Evolutionary conservation across 1,140 invertebrate genomes (phyloP).

Genomic region (Macrostomum lignano): DNA sequence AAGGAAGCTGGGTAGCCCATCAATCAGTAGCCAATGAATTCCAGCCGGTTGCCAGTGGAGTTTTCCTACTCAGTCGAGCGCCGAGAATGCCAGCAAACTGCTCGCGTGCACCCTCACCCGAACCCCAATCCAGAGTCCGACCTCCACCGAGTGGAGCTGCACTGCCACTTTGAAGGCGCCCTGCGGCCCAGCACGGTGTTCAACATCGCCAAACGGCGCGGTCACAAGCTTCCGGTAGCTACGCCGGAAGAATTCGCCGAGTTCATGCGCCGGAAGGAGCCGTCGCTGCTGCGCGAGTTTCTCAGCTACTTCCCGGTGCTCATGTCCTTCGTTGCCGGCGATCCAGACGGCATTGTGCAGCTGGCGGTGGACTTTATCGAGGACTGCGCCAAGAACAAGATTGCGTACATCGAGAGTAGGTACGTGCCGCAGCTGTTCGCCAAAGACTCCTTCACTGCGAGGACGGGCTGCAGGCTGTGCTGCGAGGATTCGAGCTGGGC

Average conservation of each 20-base stretch:
- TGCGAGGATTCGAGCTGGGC: conserved; percentile 27
- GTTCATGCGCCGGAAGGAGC: neutral
- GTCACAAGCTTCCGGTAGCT: neutral
- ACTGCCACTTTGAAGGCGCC: conserved; percentile 33
- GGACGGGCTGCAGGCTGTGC: conserved; percentile 18
- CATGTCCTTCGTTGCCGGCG: too few species aligned
- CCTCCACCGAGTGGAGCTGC: conserved; percentile 29
- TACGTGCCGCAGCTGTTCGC: conserved; percentile 32
- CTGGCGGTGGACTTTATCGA: too few species aligned
- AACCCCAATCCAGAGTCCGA: neutral
- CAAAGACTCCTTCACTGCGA: conserved; percentile 10
- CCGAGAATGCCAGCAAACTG: too few species aligned
- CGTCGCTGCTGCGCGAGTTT: neutral
- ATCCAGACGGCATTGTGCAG: too few species aligned
- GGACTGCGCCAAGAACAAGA: too few species aligned
- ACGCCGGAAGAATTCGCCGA: neutral
- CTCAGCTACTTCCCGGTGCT: too few species aligned
- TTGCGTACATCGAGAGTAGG: conserved; percentile 34
- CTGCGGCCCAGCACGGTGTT: conserved; percentile 29
- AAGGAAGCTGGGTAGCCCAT: too few species aligned
- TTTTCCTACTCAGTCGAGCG: too few species aligned
- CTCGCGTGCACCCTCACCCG: too few species aligned
- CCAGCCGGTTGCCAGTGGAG: too few species aligned
- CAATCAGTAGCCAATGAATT: too few species aligned
- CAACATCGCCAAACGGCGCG: conserved; percentile 23